Evolutionary conservation across 2,888 invertebrate genomes (phyloP), one percentile per base, ranked within the genome.

Genomic region (Tyria jacobaeae): DNA sequence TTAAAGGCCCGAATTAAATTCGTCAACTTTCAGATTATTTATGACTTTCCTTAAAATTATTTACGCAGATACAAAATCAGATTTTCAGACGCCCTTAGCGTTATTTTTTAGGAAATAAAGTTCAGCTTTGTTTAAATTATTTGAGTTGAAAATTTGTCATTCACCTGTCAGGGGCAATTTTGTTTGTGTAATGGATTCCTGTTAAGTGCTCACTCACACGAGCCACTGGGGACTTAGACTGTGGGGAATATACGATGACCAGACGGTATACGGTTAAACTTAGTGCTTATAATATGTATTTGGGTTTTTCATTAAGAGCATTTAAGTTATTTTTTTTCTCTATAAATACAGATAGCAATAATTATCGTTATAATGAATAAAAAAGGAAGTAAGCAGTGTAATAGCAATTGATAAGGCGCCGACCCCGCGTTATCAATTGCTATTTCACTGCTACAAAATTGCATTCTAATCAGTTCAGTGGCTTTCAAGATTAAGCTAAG

Each of bases 1-100:
- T 80, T 80, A 80, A 75, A 71, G 67, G 70, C 62, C 66, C 56
- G 80, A 84, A 85, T 85, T 83, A 81, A 83, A 84, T 83, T 83
- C 74, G 62, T 76, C 64, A 71, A 79, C 78, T 82, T 86, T 80
- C 73, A 79, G 78, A 83, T 86, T 86, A 86, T 84, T 86, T 86
- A 87, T 86, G 81, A 78, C 78, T 57, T 72, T 76, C 71, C 76
- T 78, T 72, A 69, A 74, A 80, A 79, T 81, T 78, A 81, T 86
- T 85, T 80, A 81, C 74, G 74, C 70, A 66, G 78, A 67, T 60
- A 62, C 73, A 68, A 57, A 50, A 52, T 50, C 62, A 24, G 4
- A 27, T 24, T 60, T 62, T 44, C 69, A 9, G 21, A 56, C 53
- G 3, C 12, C 25, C 15, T 67, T 27, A 53, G 21, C 63, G 63